These are phyloP conservation scores for Apostichopus parvimensis DNA, from an alignment of 35 echinoderm and acorn worm genomes.

Conservation along the genomic window DNA sequence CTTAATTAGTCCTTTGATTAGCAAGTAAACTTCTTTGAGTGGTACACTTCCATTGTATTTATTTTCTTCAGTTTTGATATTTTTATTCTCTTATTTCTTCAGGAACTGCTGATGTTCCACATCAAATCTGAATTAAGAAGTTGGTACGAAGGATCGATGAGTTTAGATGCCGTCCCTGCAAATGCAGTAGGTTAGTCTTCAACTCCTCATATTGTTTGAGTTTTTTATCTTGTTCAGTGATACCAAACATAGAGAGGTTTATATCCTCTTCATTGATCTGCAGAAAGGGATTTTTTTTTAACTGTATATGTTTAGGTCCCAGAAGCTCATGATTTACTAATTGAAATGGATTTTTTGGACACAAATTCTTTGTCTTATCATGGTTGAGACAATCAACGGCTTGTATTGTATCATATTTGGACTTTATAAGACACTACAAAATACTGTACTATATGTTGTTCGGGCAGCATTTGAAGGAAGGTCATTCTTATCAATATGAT, in stretches of 20 bases:
- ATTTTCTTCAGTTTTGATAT: neutral
- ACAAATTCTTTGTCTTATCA: neutral
- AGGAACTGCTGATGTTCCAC: slow-evolving; percentile 81
- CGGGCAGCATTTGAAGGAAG: too few species aligned
- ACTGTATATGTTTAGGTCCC: too few species aligned
- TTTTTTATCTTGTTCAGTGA: neutral
- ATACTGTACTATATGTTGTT: too few species aligned
- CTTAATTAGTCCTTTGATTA: too few species aligned
- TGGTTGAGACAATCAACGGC: neutral
- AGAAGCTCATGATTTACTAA: too few species aligned
- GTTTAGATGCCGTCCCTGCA: slow-evolving; percentile 67
- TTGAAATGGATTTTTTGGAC: too few species aligned
- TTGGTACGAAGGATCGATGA: slow-evolving; percentile 89
- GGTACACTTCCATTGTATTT: neutral
- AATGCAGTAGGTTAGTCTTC: slow-evolving; percentile 67
- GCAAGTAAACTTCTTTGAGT: too few species aligned
- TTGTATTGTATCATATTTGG: too few species aligned
- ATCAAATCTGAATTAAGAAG: slow-evolving; percentile 83
- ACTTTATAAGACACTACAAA: too few species aligned
- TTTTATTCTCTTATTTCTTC: neutral
- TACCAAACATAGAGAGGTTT: neutral
- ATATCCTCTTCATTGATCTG: neutral
- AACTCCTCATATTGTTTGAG: neutral
- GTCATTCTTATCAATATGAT: too few species aligned
- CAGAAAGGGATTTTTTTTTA: neutral